Evolutionary conservation across 2,113 vertebrate species (phyloP).

Genomic region (Saccopteryx bilineata): DNA sequence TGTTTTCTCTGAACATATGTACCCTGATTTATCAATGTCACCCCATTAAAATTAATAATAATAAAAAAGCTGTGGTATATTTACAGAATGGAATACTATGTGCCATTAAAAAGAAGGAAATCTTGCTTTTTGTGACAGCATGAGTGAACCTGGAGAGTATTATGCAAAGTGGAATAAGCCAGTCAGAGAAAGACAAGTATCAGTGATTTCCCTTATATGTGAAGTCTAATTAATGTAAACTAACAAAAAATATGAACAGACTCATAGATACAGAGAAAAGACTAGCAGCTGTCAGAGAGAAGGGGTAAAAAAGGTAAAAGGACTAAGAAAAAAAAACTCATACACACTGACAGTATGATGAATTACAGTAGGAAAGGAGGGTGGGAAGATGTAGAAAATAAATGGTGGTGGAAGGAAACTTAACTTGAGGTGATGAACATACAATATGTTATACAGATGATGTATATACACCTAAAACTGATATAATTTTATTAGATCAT

Average conservation of each 20-base stretch:
- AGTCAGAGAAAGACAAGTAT: background rate
- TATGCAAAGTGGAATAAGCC: background rate
- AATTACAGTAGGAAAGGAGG: background rate
- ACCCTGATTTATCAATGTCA: no score
- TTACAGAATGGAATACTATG: background rate
- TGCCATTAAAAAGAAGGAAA: background rate
- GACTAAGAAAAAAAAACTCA: background rate
- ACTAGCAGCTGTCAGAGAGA: background rate
- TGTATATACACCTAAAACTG: no score
- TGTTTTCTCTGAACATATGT: no score
- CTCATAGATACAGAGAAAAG: background rate
- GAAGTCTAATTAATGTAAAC: background rate
- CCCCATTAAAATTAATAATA: no score
- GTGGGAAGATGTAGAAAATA: background rate
- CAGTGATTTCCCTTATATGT: background rate
- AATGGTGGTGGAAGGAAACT: background rate
- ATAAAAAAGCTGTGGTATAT: background rate
- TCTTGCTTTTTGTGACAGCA: background rate
- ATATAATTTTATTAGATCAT: no score
- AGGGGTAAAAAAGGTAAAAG: background rate
- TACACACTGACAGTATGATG: background rate
- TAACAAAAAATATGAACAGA: background rate
- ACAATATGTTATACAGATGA: no score
- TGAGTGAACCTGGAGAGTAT: background rate
- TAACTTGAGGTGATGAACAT: no score